Evolutionary conservation across 2,888 invertebrate species (phyloP).

Genomic region (Alcis repandata): DNA sequence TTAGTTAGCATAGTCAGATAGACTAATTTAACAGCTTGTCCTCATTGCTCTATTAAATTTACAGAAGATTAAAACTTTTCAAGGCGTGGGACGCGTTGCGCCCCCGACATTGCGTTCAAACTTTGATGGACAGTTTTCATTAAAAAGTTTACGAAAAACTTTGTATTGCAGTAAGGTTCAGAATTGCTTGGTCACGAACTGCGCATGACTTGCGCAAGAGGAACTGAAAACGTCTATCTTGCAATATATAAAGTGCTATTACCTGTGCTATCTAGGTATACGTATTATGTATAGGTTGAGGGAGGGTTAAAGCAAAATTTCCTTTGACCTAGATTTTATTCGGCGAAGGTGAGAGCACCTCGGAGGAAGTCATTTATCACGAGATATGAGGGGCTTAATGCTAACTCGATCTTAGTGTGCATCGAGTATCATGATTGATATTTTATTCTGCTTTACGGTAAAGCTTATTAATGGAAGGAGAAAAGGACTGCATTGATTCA

Average conservation of each 20-base stretch:
- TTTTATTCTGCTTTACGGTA: conserved; percentile 19
- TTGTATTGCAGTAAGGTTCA: conserved; percentile 56
- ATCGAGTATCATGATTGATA: conserved; percentile 32
- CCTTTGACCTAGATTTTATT: conserved; percentile 75
- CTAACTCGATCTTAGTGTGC: conserved; percentile 41
- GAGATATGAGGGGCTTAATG: conserved; percentile 49
- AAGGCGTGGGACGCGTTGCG: conserved; percentile 34
- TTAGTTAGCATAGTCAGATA: not conserved
- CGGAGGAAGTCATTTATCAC: conserved; percentile 54
- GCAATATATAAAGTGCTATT: conserved; percentile 41
- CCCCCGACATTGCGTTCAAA: conserved; percentile 45
- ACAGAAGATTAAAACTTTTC: conserved; percentile 35
- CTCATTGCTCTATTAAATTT: conserved; percentile 24
- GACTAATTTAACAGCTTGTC: conserved; percentile 22
- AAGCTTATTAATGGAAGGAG: conserved; percentile 2
- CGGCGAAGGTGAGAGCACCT: conserved; percentile 47
- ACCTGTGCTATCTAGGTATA: conserved; percentile 45
- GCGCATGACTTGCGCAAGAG: conserved; percentile 82
- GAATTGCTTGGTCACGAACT: conserved; percentile 56
- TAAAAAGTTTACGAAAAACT: conserved; percentile 63
- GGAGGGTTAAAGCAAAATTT: conserved; percentile 64
- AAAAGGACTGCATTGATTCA: not conserved
- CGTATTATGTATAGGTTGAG: conserved; percentile 35
- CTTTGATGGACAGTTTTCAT: conserved; percentile 53
- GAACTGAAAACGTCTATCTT: conserved; percentile 55